These are phyloP conservation scores for Chloromyia formosa DNA, from an alignment of 2,888 invertebrate species.

Conservation along the genomic window DNA sequence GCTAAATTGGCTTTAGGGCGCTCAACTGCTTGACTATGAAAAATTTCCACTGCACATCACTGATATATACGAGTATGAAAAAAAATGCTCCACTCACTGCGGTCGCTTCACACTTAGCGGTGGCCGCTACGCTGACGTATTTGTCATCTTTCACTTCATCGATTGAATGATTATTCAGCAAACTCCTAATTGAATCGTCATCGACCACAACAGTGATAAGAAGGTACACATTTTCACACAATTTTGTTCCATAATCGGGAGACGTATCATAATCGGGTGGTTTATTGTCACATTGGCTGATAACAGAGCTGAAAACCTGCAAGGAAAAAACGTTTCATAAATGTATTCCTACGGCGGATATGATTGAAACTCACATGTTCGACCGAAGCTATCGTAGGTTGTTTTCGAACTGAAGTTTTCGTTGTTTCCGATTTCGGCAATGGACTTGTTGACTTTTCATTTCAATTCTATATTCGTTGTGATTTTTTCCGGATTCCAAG, in stretches of 20 bases:
- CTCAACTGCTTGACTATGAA: too few relatives aligned
- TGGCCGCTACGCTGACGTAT: slow-evolving; percentile 43
- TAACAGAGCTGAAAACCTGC: slow-evolving; percentile 75
- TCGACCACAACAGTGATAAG: slow-evolving; percentile 86
- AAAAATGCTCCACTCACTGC: too few relatives aligned
- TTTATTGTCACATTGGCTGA: slow-evolving; percentile 78
- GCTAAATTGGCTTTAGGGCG: too few relatives aligned
- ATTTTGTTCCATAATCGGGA: slow-evolving; percentile 71
- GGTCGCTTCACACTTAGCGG: too few relatives aligned
- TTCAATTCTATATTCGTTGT: too few relatives aligned
- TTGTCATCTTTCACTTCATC: slow-evolving; percentile 76
- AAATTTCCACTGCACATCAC: too few relatives aligned
- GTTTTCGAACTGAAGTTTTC: not conserved
- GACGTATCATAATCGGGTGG: slow-evolving; percentile 62
- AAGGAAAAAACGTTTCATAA: not conserved
- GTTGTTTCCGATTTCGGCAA: not conserved
- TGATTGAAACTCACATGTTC: slow-evolving; percentile 67
- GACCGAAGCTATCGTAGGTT: slow-evolving; percentile 64
- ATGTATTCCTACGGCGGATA: too few relatives aligned
- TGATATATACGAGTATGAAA: too few relatives aligned
- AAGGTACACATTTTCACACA: slow-evolving; percentile 85
- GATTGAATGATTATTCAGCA: slow-evolving; percentile 85
- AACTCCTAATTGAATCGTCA: slow-evolving; percentile 80
- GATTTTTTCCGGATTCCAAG: too few relatives aligned
- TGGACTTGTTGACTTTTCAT: too few relatives aligned